A percentile compares a stretch with the other conserved stretches of the same genome.
Conservation (phyloP, 2,797 vertebrate species). For the Oceanodroma leucorhoa region DNA sequence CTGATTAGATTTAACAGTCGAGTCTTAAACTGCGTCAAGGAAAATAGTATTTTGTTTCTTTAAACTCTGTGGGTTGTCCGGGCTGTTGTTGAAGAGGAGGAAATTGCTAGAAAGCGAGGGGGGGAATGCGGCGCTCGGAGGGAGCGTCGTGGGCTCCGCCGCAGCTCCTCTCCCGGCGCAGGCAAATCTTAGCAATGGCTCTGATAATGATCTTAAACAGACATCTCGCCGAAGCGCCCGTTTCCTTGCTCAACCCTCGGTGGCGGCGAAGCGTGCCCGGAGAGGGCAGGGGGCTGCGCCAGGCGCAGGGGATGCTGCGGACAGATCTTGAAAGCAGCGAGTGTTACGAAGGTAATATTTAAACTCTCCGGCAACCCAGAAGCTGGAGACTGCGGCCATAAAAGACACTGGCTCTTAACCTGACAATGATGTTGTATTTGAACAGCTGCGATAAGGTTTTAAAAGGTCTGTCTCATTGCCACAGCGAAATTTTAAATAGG, state of each 20-base stretch:
- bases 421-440: slow-evolving; percentile 89
- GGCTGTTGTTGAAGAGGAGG: slow-evolving; percentile 47
- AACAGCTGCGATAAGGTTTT: slow-evolving; percentile 83
- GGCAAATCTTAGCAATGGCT: slow-evolving; percentile 67
- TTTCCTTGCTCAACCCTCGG: not conserved
- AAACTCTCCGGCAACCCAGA: slow-evolving; percentile 42
- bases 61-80: slow-evolving; percentile 56
- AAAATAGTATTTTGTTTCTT: slow-evolving; percentile 57
- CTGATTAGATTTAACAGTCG: slow-evolving; percentile 66
- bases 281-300: not conserved
- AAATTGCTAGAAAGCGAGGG: slow-evolving; percentile 50
- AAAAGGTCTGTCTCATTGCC: slow-evolving; percentile 84
- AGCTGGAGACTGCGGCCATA: slow-evolving; percentile 62
- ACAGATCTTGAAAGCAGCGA: not conserved
- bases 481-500: slow-evolving; percentile 75
- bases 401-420: slow-evolving; percentile 80
- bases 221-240: not conserved
- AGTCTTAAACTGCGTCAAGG: slow-evolving; percentile 15
- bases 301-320: not conserved
- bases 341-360: slow-evolving; percentile 59
- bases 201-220: slow-evolving; percentile 55
- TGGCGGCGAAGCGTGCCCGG: not conserved
- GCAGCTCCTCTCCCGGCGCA: slow-evolving; percentile 37
- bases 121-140: not conserved
- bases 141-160: slow-evolving; percentile 24